phyloP scores from a whole-genome alignment of 2,888 invertebrate genomes.

The Strigamia transsilvanica region DNA sequence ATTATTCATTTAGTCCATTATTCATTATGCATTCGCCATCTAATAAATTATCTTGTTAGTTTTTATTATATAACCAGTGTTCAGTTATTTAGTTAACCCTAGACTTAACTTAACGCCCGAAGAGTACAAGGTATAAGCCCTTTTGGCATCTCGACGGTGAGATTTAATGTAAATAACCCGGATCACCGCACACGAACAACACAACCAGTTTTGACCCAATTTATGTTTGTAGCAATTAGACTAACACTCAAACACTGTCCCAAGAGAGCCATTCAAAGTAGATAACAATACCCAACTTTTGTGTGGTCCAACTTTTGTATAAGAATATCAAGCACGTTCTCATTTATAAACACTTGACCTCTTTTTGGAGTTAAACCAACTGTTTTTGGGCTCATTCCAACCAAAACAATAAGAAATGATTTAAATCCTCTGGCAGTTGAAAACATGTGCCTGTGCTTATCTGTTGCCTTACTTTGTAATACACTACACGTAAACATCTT shows the following conservation, averaged over 20 bases:
- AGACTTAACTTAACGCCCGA: too few relatives aligned
- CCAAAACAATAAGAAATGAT: conserved; percentile 37
- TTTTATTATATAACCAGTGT: too few relatives aligned
- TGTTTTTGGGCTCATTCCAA: conserved; percentile 32
- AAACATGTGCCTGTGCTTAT: neutral
- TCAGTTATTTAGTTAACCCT: too few relatives aligned
- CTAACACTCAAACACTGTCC: conserved; percentile 29
- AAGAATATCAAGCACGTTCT: conserved; percentile 22
- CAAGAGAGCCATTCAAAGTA: conserved; percentile 1
- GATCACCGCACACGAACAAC: too few relatives aligned
- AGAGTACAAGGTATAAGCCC: too few relatives aligned
- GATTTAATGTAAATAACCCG: too few relatives aligned
- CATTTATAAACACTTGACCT: conserved; percentile 43
- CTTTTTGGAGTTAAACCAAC: conserved; percentile 36
- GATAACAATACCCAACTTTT: conserved; percentile 22
- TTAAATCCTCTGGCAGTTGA: neutral
- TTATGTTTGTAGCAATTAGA: conserved; percentile 29
- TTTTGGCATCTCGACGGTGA: too few relatives aligned
- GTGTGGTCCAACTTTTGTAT: conserved; percentile 20
- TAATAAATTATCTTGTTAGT: too few relatives aligned
- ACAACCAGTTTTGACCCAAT: conserved; percentile 26
- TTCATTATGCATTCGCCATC: too few relatives aligned
- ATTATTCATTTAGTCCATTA: too few relatives aligned
- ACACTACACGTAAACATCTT: neutral
- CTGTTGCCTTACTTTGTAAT: neutral